These are phyloP conservation scores for Ara ararauna DNA, from an alignment of 2,797 vertebrate genomes.

Conservation along the genomic window DNA sequence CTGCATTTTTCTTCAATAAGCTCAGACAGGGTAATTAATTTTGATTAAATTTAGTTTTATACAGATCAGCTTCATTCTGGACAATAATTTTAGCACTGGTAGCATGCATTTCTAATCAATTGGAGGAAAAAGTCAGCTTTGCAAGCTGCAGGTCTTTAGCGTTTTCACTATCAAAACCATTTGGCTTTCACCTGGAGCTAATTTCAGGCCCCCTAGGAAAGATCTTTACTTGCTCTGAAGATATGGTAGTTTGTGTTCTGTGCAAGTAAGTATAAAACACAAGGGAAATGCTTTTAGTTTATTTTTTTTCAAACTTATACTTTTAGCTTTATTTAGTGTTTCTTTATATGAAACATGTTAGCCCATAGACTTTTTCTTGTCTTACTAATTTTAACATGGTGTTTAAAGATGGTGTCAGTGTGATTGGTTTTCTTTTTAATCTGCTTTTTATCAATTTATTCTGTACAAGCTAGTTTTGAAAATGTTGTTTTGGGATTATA, in stretches of 20 bases:
- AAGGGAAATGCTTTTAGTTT: fast-evolving
- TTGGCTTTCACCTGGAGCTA: background rate
- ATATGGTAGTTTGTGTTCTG: fast-evolving
- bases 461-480: fast-evolving
- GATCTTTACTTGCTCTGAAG: fast-evolving
- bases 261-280: fast-evolving
- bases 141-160: background rate
- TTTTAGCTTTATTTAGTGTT: fast-evolving
- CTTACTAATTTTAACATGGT: fast-evolving
- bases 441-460: fast-evolving
- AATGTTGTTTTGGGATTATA: fast-evolving
- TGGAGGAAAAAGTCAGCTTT: background rate
- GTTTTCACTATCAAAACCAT: background rate
- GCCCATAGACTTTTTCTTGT: fast-evolving
- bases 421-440: fast-evolving
- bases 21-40: background rate
- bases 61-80: background rate
- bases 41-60: background rate
- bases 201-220: background rate
- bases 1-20: background rate
- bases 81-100: background rate
- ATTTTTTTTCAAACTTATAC: fast-evolving
- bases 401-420: fast-evolving
- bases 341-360: fast-evolving
- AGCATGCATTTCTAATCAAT: background rate